Conservation (phyloP, 1,140 invertebrate species). For the Tetragnatha versicolor region DNA sequence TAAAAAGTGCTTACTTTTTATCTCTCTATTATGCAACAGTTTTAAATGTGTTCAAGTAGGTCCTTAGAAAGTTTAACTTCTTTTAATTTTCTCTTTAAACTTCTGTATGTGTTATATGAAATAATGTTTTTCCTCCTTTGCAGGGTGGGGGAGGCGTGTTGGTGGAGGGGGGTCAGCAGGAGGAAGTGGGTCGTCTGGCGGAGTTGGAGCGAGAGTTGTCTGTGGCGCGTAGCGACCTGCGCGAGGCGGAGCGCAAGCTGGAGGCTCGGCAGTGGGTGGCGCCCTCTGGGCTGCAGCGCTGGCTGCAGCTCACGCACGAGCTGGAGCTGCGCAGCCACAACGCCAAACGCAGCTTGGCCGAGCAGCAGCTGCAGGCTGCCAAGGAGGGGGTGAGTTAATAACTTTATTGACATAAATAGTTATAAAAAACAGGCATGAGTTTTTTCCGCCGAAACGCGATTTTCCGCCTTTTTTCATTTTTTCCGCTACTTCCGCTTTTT, state of each 20-base stretch:
- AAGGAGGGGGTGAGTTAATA: constrained; percentile 66
- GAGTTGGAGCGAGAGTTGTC: constrained; percentile 55
- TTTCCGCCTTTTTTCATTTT: too few relatives aligned
- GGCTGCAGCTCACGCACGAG: constrained; percentile 94
- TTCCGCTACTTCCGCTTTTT: too few relatives aligned
- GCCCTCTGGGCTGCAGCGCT: constrained; percentile 84
- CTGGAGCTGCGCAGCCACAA: constrained; percentile 87
- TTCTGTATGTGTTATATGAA: too few relatives aligned
- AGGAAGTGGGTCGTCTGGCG: not conserved
- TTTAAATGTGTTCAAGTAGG: too few relatives aligned
- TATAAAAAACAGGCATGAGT: too few relatives aligned
- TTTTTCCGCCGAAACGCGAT: too few relatives aligned
- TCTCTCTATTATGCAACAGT: too few relatives aligned
- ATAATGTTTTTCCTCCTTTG: too few relatives aligned
- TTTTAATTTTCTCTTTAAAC: too few relatives aligned
- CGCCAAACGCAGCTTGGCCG: constrained; percentile 83
- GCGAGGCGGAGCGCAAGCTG: constrained; percentile 85
- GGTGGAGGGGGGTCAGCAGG: too few relatives aligned
- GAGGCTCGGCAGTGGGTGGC: constrained; percentile 87
- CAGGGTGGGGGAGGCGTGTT: too few relatives aligned
- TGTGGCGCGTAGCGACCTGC: constrained; percentile 71
- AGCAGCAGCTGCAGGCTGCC: constrained; percentile 71
- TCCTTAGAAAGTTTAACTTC: too few relatives aligned
- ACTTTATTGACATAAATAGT: not conserved
- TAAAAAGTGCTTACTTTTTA: not conserved